These are phyloP conservation scores for Aramus guarauna DNA, from an alignment of 2,113 vertebrate genomes.

Conservation along the genomic window DNA sequence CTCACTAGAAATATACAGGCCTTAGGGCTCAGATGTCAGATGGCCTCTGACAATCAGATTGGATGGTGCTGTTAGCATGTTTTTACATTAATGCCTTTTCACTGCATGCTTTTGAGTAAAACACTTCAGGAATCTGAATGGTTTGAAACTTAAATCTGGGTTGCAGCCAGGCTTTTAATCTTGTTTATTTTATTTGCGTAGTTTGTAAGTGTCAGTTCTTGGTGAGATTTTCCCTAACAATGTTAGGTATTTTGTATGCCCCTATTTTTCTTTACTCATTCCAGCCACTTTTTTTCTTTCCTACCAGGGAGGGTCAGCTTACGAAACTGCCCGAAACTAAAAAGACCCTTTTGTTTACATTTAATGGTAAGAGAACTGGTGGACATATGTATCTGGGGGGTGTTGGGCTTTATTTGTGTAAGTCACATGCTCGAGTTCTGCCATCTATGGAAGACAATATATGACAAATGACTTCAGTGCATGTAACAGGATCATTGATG, in stretches of 20 bases:
- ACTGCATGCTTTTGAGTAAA: neutral
- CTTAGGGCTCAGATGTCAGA: neutral
- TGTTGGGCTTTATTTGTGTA: neutral
- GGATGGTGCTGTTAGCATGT: neutral
- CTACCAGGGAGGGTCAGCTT: slow-evolving; percentile 92
- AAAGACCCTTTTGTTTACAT: slow-evolving; percentile 98
- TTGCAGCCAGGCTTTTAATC: neutral
- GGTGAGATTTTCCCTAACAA: neutral
- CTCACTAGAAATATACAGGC: neutral
- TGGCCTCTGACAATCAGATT: neutral
- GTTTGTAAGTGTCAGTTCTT: neutral
- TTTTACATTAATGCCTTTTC: neutral
- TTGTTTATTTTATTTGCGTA: neutral
- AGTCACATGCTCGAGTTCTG: neutral
- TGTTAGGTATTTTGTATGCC: neutral
- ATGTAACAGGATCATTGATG: neutral
- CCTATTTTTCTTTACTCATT: neutral
- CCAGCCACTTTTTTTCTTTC: slow-evolving; percentile 33
- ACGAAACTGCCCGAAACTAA: slow-evolving; percentile 98
- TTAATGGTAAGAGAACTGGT: slow-evolving; percentile 85
- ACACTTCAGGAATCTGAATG: neutral
- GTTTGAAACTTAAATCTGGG: neutral
- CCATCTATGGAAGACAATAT: neutral
- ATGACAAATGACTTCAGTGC: neutral
- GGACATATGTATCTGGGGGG: neutral